Evolutionary conservation across 2,797 vertebrate genomes (phyloP), one percentile per base, ranked within the genome.

Genomic region (Argyrosomus regius): DNA sequence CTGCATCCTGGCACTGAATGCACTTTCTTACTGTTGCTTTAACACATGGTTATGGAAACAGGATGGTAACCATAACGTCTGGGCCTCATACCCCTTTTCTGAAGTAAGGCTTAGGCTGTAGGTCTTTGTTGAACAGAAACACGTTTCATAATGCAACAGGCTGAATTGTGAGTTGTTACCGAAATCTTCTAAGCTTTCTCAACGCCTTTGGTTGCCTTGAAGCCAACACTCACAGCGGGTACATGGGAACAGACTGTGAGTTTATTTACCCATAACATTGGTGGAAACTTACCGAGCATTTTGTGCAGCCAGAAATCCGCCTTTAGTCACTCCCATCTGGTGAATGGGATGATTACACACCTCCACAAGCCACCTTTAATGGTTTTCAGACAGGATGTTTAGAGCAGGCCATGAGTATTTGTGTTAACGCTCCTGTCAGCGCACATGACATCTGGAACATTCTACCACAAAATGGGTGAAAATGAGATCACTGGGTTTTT

Each of bases 71-170:
- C n/a, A 2, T 46, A 20, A 22, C 1, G 1, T 31, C 26, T 22
- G 57, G 63, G 24, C 6, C 11, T 62, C 58, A 7, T 48, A 12
- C 12, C 35, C 12, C 17, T 46, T 53, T 24, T 53, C 24, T 31
- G 17, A 73, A 61, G 22, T 17, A 48, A 46, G 3, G 46, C 12
- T 35, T n/a, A 39, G 22, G 58, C 31, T 22, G 45, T 39, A 39
- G 39, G 48, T 53, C 24, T 50, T 59, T 65, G 62, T 26, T 77
- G 49, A 80, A 52, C 63, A 54, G 58, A 80, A 82, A 64, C 79
- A 85, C 39, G 60, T 78, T 66, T 65, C 6, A 62, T 85, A 72
- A 60, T 70, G 73, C 64, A 82, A 80, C 50, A 56, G 57, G 57
- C 35, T 61, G 35, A 56, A 56, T 53, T 60, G 58, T 14, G 9